A percentile compares a stretch with the other conserved stretches of the same genome.
Evolutionary conservation across 2,797 vertebrate species (phyloP).

Genomic region (Apogon talboti): DNA sequence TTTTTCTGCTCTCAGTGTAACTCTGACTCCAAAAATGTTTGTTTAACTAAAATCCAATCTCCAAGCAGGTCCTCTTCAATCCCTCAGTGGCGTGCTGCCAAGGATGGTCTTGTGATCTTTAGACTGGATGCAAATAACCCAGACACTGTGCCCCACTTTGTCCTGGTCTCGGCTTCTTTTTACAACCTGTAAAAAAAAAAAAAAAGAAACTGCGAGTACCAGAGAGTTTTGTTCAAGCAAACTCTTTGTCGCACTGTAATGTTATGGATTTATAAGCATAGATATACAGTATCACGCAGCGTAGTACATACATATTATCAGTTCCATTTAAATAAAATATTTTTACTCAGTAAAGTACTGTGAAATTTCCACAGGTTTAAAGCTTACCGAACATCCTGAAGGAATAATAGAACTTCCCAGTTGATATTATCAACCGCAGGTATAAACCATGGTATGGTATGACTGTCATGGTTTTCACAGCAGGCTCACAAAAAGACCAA

Average conservation of each 20-base stretch:
- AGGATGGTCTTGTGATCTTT: slow-evolving; percentile 24
- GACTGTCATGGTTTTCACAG: slow-evolving; percentile 59
- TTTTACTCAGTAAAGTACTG: slow-evolving; percentile 11
- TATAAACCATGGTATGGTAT: slow-evolving; percentile 45
- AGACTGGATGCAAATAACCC: slow-evolving; percentile 39
- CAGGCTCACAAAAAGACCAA: slow-evolving; percentile 38
- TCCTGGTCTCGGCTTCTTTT: slow-evolving; percentile 17
- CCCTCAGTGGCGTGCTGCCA: slow-evolving; percentile 35
- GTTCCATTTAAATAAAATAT: slow-evolving; percentile 12
- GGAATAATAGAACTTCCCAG: slow-evolving; percentile 16
- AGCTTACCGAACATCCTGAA: slow-evolving; percentile 32
- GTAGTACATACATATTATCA: not conserved
- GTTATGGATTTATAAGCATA: not conserved
- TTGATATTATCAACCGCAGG: slow-evolving; percentile 54
- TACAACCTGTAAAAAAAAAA: slow-evolving; percentile 7
- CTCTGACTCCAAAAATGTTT: slow-evolving; percentile 3
- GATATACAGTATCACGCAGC: no score
- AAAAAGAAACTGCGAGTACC: slow-evolving; percentile 15
- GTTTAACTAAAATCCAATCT: slow-evolving; percentile 13
- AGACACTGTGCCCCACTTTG: slow-evolving; percentile 47
- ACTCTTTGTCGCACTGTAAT: not conserved
- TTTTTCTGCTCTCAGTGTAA: slow-evolving; percentile 14
- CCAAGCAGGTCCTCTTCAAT: slow-evolving; percentile 19
- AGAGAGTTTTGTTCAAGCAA: slow-evolving; percentile 2
- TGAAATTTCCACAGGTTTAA: slow-evolving; percentile 24